Conservation (phyloP, 2,888 invertebrate species). For the Leptodirus hochenwartii region DNA sequence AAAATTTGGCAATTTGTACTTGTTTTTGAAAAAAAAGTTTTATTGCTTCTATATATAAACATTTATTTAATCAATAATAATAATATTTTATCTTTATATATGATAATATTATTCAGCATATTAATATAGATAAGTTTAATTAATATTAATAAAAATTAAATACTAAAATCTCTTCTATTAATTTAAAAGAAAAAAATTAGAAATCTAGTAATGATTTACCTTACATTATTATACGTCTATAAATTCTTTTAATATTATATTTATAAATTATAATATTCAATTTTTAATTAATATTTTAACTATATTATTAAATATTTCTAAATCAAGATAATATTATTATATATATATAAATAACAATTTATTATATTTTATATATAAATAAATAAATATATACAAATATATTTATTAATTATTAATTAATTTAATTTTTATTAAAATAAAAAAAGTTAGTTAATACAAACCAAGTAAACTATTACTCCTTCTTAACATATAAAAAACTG, state of each 20-base stretch:
- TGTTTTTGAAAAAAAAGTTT: neutral
- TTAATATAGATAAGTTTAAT: constrained; percentile 14
- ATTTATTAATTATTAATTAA: constrained; percentile 8
- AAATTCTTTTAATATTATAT: constrained; percentile 5
- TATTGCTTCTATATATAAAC: constrained; percentile 6
- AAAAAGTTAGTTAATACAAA: constrained; percentile 7
- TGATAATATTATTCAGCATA: neutral
- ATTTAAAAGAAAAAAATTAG: constrained; percentile 5
- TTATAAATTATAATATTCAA: constrained; percentile 2
- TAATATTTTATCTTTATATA: constrained; percentile 6
- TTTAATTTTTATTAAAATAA: constrained; percentile 8
- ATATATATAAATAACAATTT: constrained; percentile 3
- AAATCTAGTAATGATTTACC: constrained; percentile 3
- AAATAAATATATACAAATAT: constrained; percentile 6
- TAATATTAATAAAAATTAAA: constrained; percentile 17
- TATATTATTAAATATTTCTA: constrained; percentile 6
- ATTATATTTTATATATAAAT: constrained; percentile 15
- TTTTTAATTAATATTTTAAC: constrained; percentile 3
- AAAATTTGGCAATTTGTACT: neutral
- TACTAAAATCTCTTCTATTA: constrained; percentile 12
- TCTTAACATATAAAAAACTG: constrained; percentile 4
- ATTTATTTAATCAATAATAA: constrained; percentile 6
- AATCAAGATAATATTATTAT: constrained; percentile 5
- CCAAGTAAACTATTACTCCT: constrained; percentile 6
- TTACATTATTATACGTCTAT: constrained; percentile 2